These are phyloP conservation scores for Leucophora obtusa DNA, from an alignment of 2,888 invertebrate species.

Conservation along the genomic window DNA sequence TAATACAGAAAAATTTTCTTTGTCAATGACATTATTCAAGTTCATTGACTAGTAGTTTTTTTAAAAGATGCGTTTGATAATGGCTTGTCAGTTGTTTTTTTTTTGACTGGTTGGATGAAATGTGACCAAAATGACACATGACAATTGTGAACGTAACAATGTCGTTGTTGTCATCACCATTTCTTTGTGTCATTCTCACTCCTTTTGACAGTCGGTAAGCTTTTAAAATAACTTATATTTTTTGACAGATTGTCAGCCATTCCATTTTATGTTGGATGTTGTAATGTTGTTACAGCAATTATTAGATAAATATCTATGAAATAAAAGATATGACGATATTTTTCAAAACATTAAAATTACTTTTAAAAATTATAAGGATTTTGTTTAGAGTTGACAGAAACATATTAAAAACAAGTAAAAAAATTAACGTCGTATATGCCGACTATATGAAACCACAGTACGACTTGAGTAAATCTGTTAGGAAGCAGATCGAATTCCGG, in stretches of 20 bases:
- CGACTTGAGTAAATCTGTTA: too few species aligned
- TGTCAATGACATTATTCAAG: conserved; percentile 15
- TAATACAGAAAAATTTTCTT: background rate
- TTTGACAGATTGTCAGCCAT: conserved; percentile 63
- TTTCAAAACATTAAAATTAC: too few species aligned
- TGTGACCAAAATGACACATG: conserved; percentile 46
- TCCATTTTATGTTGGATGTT: conserved; percentile 28
- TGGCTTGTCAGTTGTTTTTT: conserved; percentile 33
- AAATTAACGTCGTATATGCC: too few species aligned
- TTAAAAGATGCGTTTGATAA: conserved; percentile 26
- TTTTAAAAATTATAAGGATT: too few species aligned
- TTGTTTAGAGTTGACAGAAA: conserved; percentile 36
- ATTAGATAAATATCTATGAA: conserved; percentile 48
- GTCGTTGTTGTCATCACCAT: conserved; percentile 31
- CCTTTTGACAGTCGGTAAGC: conserved; percentile 31
- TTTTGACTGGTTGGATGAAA: background rate
- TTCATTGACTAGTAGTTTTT: conserved; percentile 24
- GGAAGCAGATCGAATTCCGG: too few species aligned
- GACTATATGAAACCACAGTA: too few species aligned
- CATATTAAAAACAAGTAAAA: background rate
- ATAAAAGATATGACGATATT: background rate
- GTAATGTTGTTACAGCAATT: conserved; percentile 50
- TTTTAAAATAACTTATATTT: conserved; percentile 58
- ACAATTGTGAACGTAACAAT: conserved; percentile 48
- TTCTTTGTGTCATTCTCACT: conserved; percentile 55